A percentile compares a stretch with the other conserved stretches of the same genome.
These are phyloP conservation scores for Sternarchorhynchus goeldii DNA, from an alignment of 2,797 vertebrate species.

Conservation along the genomic window DNA sequence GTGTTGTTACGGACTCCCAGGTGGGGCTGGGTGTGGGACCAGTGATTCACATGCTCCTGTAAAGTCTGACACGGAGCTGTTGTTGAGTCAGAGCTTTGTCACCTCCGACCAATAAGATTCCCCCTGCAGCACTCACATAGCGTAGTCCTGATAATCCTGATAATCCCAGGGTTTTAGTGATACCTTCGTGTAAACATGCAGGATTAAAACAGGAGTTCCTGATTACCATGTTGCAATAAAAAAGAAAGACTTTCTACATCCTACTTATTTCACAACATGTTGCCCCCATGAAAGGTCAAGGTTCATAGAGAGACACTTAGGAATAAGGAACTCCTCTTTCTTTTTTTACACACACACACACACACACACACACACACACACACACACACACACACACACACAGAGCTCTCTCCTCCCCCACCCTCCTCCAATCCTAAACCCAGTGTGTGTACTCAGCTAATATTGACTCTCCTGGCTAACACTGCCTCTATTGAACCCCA, in stretches of 20 bases:
- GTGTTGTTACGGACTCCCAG: constrained; percentile 60
- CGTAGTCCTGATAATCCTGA: constrained; percentile 55
- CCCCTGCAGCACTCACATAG: constrained; percentile 55
- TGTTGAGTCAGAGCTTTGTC: constrained; percentile 58
- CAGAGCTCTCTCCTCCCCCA: constrained; percentile 51
- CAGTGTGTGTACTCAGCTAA: constrained; percentile 89
- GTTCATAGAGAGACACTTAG: constrained; percentile 69
- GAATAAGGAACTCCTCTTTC: constrained; percentile 62
- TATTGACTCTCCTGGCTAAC: constrained; percentile 92
- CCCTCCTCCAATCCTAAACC: constrained; percentile 66
- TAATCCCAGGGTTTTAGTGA: constrained; percentile 39
- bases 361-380: constrained; percentile 46
- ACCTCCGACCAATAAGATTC: constrained; percentile 50
- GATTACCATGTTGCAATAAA: constrained; percentile 55
- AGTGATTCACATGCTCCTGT: constrained; percentile 50
- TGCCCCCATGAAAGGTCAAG: constrained; percentile 67
- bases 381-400: constrained; percentile 43
- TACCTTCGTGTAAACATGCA: constrained; percentile 43
- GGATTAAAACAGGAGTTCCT: constrained; percentile 29
- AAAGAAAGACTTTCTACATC: constrained; percentile 48
- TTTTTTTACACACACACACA: too few species aligned
- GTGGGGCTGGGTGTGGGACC: constrained; percentile 50
- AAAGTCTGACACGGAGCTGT: constrained; percentile 50
- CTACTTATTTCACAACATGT: constrained; percentile 67
- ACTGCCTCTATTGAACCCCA: constrained; percentile 82